Evolutionary conservation across 2,888 invertebrate genomes (phyloP).

Genomic region (Flabesymbios commensalis): DNA sequence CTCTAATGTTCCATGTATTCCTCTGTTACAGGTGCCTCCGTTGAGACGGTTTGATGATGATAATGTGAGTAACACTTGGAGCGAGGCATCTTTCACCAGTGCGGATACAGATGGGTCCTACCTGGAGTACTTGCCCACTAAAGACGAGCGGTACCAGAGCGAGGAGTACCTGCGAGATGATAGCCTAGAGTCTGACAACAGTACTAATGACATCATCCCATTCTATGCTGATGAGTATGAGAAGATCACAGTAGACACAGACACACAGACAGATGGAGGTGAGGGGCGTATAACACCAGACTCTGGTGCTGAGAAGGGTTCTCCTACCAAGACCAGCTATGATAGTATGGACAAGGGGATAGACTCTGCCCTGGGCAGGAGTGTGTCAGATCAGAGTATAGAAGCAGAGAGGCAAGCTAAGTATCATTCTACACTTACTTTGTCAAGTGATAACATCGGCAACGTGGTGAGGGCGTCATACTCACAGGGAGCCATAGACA

Average conservation of each 20-base stretch:
- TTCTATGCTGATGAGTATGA: slow-evolving; percentile 37
- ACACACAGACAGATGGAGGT: slow-evolving; percentile 18
- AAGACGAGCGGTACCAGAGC: background rate
- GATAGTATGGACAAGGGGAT: slow-evolving; percentile 12
- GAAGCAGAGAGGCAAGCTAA: slow-evolving; percentile 5
- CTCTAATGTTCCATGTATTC: too few relatives aligned
- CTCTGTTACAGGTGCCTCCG: too few relatives aligned
- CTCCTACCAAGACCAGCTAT: slow-evolving; percentile 5
- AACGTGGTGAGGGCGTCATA: background rate
- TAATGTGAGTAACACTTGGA: too few relatives aligned
- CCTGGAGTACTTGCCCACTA: background rate
- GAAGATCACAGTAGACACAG: slow-evolving; percentile 30
- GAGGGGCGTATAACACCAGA: background rate
- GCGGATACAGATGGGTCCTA: background rate
- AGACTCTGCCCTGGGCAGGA: slow-evolving; percentile 33
- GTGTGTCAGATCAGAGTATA: slow-evolving; percentile 29
- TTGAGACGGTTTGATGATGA: too few relatives aligned
- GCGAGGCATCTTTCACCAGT: background rate
- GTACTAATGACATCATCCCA: slow-evolving; percentile 35
- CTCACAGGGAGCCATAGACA: background rate
- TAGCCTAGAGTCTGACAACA: slow-evolving; percentile 13
- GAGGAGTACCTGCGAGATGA: background rate
- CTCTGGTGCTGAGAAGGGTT: background rate
- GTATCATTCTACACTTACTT: slow-evolving; percentile 3
- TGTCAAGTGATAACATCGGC: background rate